Evolutionary conservation across 2,888 invertebrate genomes (phyloP), one percentile per base, ranked within the genome.

Genomic region (Eledona agricola): DNA sequence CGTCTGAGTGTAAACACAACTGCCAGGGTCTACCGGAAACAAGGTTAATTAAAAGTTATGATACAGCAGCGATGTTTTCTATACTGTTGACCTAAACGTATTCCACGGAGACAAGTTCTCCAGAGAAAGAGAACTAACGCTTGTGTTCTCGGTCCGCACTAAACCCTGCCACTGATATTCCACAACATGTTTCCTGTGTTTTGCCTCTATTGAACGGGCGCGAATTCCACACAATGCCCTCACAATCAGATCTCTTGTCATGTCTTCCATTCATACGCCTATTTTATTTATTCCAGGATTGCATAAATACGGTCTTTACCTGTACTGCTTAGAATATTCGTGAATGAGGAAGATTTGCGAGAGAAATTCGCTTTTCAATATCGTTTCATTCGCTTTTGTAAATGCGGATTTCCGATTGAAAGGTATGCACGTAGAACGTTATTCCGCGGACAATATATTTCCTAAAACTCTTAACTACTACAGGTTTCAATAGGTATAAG

Each of bases 41-140:
- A 51, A 51, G 57, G 58, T 60, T 66, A 66, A 65, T 66, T 66
- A 65, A 66, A 66, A 66, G 59, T 65, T 66, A 66, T 66, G 59
- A 57, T 57, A 51, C 52, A 54, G 51, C 60, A 58, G 57, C 59
- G 54, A 57, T 60, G 60, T 59, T 64, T 61, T 59, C 58, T 57
- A 59, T 60, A 56, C 55, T 56, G 63, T 62, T 63, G 66, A 64
- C 66, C 66, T 53, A 26, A 50, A 55, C 43, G 45, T 40, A 50
- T 52, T 58, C 58, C 57, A 52, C 42, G 31, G 49, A 47, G 57
- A 55, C 53, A 46, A 29, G 42, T 49, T 29, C 31, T 54, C 58
- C 49, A 28, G 22, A 2, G 54, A 51, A 20, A 5, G n/a, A 9
- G 29, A 29, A 31, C 9, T 11, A 20, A 12, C 19, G 26, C 19